Base-by-base conservation (phyloP, 2,113 vertebrate genomes). In the Proterorhinus semilunaris region DNA sequence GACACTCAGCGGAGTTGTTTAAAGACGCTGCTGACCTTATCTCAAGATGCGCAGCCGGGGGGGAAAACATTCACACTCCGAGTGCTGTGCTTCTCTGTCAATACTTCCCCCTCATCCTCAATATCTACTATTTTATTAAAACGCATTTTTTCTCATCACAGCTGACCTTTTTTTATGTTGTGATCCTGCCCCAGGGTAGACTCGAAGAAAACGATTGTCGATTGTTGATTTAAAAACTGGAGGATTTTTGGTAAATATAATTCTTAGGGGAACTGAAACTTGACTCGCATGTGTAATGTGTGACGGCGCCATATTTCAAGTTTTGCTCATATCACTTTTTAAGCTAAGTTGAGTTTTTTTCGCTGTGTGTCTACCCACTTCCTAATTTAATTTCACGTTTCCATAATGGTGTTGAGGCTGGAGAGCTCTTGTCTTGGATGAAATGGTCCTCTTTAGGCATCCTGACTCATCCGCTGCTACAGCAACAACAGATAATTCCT, bases 391-490 rank as follows among this genome's bases (percentile, higher is more conserved):
- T 27, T 7, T 58, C 15, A 13, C n/a, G 58, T 8, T 61, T 59
- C 11, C 11, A 13, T 8, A 15, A 59, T 13, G 36, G 6, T 43
- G 6, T 44, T 45, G 42, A n/a, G 58, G 42, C 36, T 16, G 42
- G 58, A 61, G 42, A 61, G 57, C 58, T 59, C 58, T 61, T 45
- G 36, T 43, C 8, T 42, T 61, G 7, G 5, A 8, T 45, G 58
- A 61, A 58, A 58, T 44, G 58, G 44, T 42, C 36, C 36, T 44
- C 58, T 61, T 61, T 61, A 21, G 58, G 58, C 15, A 7, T 61
- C 42, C 58, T 61, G 58, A 61, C 58, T 61, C 58, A 61, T 61
- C 42, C 42, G 58, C 58, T 61, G 58, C 58, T 45, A 61, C 58
- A 42, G 58, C 58, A 61, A 61, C 58, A n/a, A 9, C 12, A 45